phyloP scores from a whole-genome alignment of 2,113 vertebrate species.

The Corvus hawaiiensis region DNA sequence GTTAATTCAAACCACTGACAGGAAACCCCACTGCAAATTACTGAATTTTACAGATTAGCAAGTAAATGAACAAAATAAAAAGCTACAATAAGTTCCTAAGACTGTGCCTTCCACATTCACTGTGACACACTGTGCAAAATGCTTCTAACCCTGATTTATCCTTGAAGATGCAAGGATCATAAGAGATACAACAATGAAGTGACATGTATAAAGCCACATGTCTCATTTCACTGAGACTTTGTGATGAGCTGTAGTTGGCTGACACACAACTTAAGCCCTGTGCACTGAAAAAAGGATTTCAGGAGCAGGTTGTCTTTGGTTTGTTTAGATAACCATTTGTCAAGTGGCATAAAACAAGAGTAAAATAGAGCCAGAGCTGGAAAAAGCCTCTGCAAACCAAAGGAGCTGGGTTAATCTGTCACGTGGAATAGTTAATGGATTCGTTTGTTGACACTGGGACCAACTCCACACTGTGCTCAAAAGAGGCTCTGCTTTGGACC shows the following conservation, averaged over 20 bases:
- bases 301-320: not conserved
- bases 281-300: not conserved
- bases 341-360: not conserved
- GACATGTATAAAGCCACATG: not conserved
- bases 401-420: not conserved
- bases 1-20: conserved; percentile 21
- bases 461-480: not conserved
- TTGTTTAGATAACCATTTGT: not conserved
- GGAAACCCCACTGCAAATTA: conserved; percentile 8
- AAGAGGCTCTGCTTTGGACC: not conserved
- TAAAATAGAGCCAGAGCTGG: not conserved
- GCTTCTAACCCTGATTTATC: not conserved
- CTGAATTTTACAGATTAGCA: conserved; percentile 13
- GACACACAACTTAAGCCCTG: not conserved
- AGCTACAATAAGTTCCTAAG: not conserved
- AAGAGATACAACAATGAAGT: not conserved
- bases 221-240: not conserved
- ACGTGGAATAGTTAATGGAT: not conserved
- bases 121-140: not conserved
- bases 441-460: not conserved
- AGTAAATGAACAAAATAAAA: conserved; percentile 10
- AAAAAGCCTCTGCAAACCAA: not conserved
- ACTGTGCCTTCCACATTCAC: not conserved
- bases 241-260: not conserved
- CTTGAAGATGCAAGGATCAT: not conserved